Evolutionary conservation across 2,888 invertebrate genomes (phyloP).

Genomic region (Acrocyrtus sp.): DNA sequence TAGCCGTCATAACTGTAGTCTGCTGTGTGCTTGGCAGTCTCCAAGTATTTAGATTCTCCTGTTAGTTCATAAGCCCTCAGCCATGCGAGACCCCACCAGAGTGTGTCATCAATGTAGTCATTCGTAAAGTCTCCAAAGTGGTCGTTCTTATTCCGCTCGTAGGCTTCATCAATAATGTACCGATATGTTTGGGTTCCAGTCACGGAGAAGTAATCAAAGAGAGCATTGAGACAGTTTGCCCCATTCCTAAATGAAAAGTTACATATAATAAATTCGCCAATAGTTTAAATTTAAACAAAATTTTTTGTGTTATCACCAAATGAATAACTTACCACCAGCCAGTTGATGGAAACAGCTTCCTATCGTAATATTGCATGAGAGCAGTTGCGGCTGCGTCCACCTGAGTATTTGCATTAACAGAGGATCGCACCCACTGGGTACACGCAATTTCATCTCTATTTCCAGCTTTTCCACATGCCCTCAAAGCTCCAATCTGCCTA

Average conservation of each 20-base stretch:
- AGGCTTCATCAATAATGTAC: conserved; percentile 55
- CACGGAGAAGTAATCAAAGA: conserved; percentile 56
- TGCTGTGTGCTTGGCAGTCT: conserved; percentile 56
- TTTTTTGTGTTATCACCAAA: no score
- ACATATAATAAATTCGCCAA: no score
- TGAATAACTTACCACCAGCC: conserved; percentile 58
- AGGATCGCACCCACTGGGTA: conserved; percentile 54
- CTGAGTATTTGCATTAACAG: conserved; percentile 37
- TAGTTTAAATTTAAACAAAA: conserved; percentile 33
- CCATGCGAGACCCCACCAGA: conserved; percentile 61
- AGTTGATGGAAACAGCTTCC: conserved; percentile 44
- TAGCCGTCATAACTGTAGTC: conserved; percentile 56
- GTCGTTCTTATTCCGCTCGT: conserved; percentile 54
- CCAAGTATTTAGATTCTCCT: conserved; percentile 55
- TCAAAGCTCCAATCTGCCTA: conserved; percentile 50
- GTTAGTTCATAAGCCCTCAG: conserved; percentile 59
- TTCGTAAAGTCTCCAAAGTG: conserved; percentile 59
- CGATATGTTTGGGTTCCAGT: conserved; percentile 44
- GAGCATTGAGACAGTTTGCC: conserved; percentile 56
- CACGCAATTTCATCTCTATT: conserved; percentile 51
- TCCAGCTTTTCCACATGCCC: conserved; percentile 57
- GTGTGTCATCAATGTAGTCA: conserved; percentile 52
- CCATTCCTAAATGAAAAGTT: conserved; percentile 54
- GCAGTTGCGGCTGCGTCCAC: conserved; percentile 59
- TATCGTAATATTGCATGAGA: conserved; percentile 58